Base-by-base conservation (phyloP, 2,797 vertebrate species). In the Coccyzus lansbergi region DNA sequence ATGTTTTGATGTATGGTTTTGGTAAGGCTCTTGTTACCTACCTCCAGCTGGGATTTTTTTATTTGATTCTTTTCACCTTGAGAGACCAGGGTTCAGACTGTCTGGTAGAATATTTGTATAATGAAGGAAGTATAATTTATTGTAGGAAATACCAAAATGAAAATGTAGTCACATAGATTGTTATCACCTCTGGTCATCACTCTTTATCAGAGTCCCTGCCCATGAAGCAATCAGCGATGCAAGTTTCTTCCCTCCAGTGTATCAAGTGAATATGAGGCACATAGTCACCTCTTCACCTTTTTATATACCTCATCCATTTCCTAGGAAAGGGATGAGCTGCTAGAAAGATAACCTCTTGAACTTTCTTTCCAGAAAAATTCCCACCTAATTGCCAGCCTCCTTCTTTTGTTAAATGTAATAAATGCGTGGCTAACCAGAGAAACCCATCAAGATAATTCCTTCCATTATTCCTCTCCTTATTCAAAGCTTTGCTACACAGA, bases 401-500 rank as follows among this genome's bases (percentile, higher is more conserved):
- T 40, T 92, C 28, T 20, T 79, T 58, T 88, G 28, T 69, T 84
- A 69, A 79, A 52, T 52, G 6, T 26, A 55, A 48, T 9, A 34
- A 82, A 51, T 58, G 28, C 9, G 33, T 25, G 18, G 36, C 42
- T 88, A 63, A 59, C 12, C 34, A 84, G 42, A 87, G 52, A 94
- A 83, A n/a, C 7, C 9, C 18, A 60, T 62, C 12, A 68, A 62
- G 53, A 78, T 4, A 86, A 81, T 82, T 82, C 62, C 4, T 86
- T 55, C 46, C 31, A 8, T 69, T 90, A 72, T 67, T 86, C 38
- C 12, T 40, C 4, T 56, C 42, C 33, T 68, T 58, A 68, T 48
- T 72, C 59, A 72, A 68, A 65, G 22, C 34, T 84, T 92, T 93
- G 5, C 20, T 63, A 88, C n/a, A 18, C 25, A 84, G 63, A 72